These are phyloP conservation scores for Philotrypesis tridentata DNA, from an alignment of 1,140 invertebrate species.

Conservation along the genomic window DNA sequence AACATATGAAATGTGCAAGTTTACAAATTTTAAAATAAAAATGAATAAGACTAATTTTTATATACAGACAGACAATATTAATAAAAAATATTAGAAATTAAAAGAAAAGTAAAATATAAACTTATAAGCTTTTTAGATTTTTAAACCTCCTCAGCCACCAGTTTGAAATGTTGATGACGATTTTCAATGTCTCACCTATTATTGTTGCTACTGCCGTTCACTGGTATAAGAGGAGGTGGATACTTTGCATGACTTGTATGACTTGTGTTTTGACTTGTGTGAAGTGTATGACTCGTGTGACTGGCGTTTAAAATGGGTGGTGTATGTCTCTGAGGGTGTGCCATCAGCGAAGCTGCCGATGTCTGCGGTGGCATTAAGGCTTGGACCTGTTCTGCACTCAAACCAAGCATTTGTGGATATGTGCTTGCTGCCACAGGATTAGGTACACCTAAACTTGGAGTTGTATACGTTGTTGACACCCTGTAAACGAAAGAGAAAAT, in stretches of 20 bases:
- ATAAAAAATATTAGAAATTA: not conserved
- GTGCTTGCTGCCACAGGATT: conserved; percentile 68
- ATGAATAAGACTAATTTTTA: too few species aligned
- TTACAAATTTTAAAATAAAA: not conserved
- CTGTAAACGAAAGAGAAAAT: conserved; percentile 64
- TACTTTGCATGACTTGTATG: conserved; percentile 66
- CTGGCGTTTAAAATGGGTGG: conserved; percentile 60
- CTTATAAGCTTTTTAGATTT: not conserved
- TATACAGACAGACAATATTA: too few species aligned
- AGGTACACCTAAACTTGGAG: conserved; percentile 67
- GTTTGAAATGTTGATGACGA: not conserved
- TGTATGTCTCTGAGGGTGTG: conserved; percentile 69
- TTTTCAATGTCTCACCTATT: conserved; percentile 41
- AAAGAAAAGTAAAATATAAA: not conserved
- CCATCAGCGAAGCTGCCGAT: conserved; percentile 63
- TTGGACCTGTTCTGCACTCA: conserved; percentile 70
- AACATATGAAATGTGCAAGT: not conserved
- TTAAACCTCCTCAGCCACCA: not conserved
- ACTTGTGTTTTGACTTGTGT: conserved; percentile 37
- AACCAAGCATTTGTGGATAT: conserved; percentile 70
- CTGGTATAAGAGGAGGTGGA: conserved; percentile 76
- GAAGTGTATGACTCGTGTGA: conserved; percentile 22
- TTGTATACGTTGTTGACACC: conserved; percentile 72
- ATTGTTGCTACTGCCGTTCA: conserved; percentile 66
- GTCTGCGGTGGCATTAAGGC: conserved; percentile 69